These are phyloP conservation scores for Bettongia penicillata DNA, from an alignment of 2,113 vertebrate genomes.

Conservation along the genomic window DNA sequence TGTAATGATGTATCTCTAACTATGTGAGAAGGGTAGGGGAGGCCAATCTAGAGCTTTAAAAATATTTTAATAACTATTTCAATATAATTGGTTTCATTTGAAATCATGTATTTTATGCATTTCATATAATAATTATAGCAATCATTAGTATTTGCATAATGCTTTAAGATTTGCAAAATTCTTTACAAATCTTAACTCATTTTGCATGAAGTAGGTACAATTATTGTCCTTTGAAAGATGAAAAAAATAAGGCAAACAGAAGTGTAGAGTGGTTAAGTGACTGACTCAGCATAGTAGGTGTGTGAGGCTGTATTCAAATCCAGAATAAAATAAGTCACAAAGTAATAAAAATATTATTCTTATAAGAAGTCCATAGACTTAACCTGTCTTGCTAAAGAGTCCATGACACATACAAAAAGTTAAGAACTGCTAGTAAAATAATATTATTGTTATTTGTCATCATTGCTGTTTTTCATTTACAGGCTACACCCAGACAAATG, in stretches of 20 bases:
- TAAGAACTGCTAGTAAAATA: background rate
- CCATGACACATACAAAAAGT: background rate
- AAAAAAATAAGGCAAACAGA: background rate
- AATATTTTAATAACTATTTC: background rate
- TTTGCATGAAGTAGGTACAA: background rate
- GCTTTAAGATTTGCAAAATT: background rate
- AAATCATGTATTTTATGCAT: background rate
- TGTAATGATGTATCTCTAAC: background rate
- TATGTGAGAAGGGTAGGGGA: background rate
- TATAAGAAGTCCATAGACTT: background rate
- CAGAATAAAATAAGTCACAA: background rate
- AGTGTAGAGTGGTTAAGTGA: background rate
- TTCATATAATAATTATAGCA: background rate
- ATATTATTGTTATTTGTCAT: background rate
- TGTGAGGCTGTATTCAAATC: background rate
- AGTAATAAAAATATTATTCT: background rate
- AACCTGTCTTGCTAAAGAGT: background rate
- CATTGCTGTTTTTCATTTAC: conserved; percentile 39
- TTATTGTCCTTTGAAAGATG: background rate
- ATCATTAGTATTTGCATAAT: background rate
- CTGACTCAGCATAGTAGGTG: background rate
- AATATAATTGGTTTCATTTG: background rate
- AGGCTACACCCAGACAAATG: conserved; percentile 99
- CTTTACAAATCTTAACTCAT: background rate
- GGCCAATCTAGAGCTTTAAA: background rate